Evolutionary conservation across 1,140 invertebrate species (phyloP), one percentile per base, ranked within the genome.

Genomic region (Aphis craccivora): DNA sequence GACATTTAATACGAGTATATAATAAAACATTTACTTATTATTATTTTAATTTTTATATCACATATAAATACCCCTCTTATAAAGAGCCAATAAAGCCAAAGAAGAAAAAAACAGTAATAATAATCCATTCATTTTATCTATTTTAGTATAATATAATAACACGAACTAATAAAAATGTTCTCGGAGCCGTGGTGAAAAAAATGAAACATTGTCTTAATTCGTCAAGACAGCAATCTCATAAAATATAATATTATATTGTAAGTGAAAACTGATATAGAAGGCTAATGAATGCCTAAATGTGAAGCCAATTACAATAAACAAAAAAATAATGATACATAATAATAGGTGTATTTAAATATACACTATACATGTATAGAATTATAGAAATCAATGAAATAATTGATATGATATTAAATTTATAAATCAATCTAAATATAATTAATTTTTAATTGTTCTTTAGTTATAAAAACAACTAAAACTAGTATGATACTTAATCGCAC

Each of bases 391-490:
- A 67, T 67, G 4, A n/a, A 67, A 67, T 67, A 67, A 67, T n/a
- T 67, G 60, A 67, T n/a, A 67, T 67, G 60, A 67, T n/a, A n/a
- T 67, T 67, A 67, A 67, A 67, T 67, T 67, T 67, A 67, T 67
- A 67, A 67, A n/a, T n/a, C 30, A 67, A 67, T 67, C 30, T 18
- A 67, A 60, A 67, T n/a, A 5, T n/a, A 67, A 67, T 67, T 30
- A 14, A 18, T 67, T 67, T 67, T 67, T 67, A 67, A 67, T 67
- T 67, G 30, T 67, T 67, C 60, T 67, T n/a, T 5, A 67, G 60
- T 67, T n/a, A n/a, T n/a, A 60, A 60, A 60, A 60, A 60, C 8
- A 30, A 60, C 60, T 67, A 67, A n/a, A 14, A 67, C 11, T n/a
- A 14, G 30, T n/a, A 5, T 67, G 60, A n/a, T 67, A 35, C 5